phyloP scores from a whole-genome alignment of 2,888 invertebrate species.

The Argyra leucocephala region DNA sequence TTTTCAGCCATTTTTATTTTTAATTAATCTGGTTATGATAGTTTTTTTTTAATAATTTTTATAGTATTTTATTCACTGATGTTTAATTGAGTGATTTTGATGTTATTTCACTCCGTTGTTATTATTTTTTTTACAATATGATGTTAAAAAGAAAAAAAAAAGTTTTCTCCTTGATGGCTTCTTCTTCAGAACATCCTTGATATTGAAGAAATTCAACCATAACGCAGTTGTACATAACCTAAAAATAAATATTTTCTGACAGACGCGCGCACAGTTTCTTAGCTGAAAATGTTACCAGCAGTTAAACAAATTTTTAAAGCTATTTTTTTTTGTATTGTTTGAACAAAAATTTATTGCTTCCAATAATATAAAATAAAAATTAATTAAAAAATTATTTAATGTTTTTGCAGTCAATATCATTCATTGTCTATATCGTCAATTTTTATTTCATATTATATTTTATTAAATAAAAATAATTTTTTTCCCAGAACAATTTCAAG shows the following conservation, averaged over 20 bases:
- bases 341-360: too few species aligned
- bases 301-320: too few species aligned
- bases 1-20: not conserved
- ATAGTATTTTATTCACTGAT: not conserved
- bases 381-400: too few species aligned
- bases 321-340: too few species aligned
- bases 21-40: not conserved
- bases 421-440: too few species aligned
- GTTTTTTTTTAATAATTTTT: not conserved
- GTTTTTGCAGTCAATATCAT: too few species aligned
- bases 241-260: not conserved
- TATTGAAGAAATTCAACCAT: not conserved
- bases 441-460: too few species aligned
- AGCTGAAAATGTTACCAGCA: too few species aligned
- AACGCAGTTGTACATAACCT: not conserved
- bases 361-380: too few species aligned
- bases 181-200: not conserved
- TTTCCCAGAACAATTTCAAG: too few species aligned
- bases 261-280: slow-evolving; percentile 1
- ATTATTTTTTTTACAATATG: not conserved
- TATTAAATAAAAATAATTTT: too few species aligned
- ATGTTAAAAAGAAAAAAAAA: slow-evolving; percentile 1
- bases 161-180: not conserved
- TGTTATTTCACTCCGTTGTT: not conserved
- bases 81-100: not conserved